phyloP scores from a whole-genome alignment of 2,797 vertebrate genomes.

The Merluccius polli region DNA sequence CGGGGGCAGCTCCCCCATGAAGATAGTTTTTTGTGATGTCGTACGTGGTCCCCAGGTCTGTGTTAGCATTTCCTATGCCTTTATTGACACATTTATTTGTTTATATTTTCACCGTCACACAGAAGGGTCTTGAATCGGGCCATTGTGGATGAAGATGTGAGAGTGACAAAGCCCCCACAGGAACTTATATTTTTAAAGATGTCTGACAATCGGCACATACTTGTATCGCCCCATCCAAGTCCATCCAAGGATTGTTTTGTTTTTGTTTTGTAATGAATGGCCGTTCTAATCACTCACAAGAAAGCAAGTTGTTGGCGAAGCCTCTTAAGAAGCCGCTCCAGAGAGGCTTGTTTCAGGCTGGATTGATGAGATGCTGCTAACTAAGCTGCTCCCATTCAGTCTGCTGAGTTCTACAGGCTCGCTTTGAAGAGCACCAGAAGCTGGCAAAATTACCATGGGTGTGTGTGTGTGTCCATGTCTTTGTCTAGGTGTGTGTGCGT shows the following conservation, averaged over 20 bases:
- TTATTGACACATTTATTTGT: conserved; percentile 17
- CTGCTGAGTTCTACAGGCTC: conserved; percentile 47
- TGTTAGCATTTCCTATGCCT: conserved; percentile 55
- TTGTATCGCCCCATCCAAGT: conserved; percentile 31
- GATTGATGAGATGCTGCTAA: conserved; percentile 67
- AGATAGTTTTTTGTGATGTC: conserved; percentile 70
- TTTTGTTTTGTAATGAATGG: conserved; percentile 33
- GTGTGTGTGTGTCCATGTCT: background rate
- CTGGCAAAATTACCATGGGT: conserved; percentile 58
- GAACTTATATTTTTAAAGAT: background rate
- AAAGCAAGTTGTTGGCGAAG: conserved; percentile 52
- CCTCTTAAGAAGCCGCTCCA: conserved; percentile 51
- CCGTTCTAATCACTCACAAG: conserved; percentile 52
- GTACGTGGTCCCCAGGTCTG: conserved; percentile 55
- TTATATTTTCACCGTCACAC: conserved; percentile 13
- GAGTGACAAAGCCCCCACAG: no score
- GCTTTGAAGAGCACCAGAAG: conserved; percentile 65
- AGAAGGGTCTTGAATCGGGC: conserved; percentile 33
- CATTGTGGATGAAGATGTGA: conserved; percentile 8
- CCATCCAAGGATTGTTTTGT: conserved; percentile 36
- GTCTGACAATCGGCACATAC: conserved; percentile 20
- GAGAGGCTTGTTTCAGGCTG: conserved; percentile 55
- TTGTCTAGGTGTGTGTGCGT: background rate
- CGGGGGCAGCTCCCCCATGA: conserved; percentile 68
- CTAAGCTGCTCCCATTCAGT: conserved; percentile 69